Evolutionary conservation across 1,140 invertebrate genomes (phyloP).

Genomic region (Galleria mellonella): DNA sequence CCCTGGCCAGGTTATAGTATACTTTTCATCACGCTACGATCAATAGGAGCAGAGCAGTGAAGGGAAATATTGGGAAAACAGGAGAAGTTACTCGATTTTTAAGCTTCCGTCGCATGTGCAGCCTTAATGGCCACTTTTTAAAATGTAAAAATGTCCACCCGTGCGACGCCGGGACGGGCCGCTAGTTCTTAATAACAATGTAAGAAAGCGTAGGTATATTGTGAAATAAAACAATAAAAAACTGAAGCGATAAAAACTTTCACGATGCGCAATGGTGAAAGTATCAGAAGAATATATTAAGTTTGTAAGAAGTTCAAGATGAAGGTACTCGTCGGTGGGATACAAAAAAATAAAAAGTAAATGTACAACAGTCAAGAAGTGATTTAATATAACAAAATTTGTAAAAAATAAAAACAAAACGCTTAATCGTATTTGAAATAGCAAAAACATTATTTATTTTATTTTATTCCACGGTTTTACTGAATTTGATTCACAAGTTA

Average conservation of each 20-base stretch:
- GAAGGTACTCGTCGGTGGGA: conserved; percentile 16
- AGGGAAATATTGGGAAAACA: too few relatives aligned
- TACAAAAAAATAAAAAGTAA: conserved; percentile 14
- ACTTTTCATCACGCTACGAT: too few relatives aligned
- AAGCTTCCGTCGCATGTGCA: too few relatives aligned
- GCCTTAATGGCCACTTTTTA: too few relatives aligned
- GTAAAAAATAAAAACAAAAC: neutral
- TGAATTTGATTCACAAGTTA: too few relatives aligned
- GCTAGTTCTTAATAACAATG: too few relatives aligned
- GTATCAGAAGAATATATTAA: conserved; percentile 24
- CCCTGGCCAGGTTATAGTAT: too few relatives aligned
- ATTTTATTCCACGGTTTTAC: neutral
- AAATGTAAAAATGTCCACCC: too few relatives aligned
- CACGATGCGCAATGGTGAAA: conserved; percentile 21
- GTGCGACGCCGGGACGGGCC: too few relatives aligned
- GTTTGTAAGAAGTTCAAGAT: conserved; percentile 21
- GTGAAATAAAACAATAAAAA: conserved; percentile 3
- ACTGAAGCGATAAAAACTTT: conserved; percentile 24
- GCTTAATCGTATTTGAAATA: neutral
- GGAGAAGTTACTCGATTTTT: too few relatives aligned
- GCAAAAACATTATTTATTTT: neutral
- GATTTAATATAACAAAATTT: conserved; percentile 1
- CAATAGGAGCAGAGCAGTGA: too few relatives aligned
- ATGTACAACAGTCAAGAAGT: neutral
- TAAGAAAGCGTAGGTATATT: too few relatives aligned